Evolutionary conservation across 2,113 vertebrate species (phyloP).

Genomic region (Cynoglossus semilaevis): DNA sequence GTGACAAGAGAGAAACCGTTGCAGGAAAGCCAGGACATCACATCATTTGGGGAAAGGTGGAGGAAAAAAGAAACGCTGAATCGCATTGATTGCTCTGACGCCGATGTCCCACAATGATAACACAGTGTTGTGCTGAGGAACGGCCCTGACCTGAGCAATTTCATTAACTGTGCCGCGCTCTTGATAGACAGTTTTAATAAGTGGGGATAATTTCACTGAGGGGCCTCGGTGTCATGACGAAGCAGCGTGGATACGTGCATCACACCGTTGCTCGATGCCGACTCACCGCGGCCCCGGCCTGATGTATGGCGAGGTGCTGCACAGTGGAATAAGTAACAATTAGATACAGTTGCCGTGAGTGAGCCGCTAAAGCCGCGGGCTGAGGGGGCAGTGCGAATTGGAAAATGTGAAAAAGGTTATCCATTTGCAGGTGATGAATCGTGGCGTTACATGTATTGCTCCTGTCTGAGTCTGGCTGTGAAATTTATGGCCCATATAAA

Average conservation of each 20-base stretch:
- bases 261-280: constrained; percentile 31
- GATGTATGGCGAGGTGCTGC: constrained; percentile 17
- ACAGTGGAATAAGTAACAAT: constrained; percentile 28
- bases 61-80: constrained; percentile 26
- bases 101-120: constrained; percentile 29
- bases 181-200: constrained; percentile 65
- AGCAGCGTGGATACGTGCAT: constrained; percentile 32
- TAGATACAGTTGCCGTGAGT: constrained; percentile 22
- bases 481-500: constrained; percentile 63
- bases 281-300: not conserved
- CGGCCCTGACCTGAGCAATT: constrained; percentile 51
- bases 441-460: constrained; percentile 53
- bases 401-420: constrained; percentile 36
- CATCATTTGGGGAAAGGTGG: constrained; percentile 9
- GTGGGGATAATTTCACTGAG: constrained; percentile 50
- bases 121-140: constrained; percentile 31
- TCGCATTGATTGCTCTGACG: constrained; percentile 14
- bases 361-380: constrained; percentile 21
- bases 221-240: constrained; percentile 44
- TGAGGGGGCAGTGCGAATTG: constrained; percentile 26
- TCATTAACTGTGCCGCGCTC: constrained; percentile 44
- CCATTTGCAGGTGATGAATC: constrained; percentile 58
- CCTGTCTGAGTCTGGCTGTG: constrained; percentile 45
- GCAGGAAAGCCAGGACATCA: constrained; percentile 18
- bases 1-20: constrained; percentile 24